Percentiles rank a stretch among this genome's conserved stretches.
Conservation (phyloP, 64 coral and sea anemone genomes). For the Stichodactyla mertensii region DNA sequence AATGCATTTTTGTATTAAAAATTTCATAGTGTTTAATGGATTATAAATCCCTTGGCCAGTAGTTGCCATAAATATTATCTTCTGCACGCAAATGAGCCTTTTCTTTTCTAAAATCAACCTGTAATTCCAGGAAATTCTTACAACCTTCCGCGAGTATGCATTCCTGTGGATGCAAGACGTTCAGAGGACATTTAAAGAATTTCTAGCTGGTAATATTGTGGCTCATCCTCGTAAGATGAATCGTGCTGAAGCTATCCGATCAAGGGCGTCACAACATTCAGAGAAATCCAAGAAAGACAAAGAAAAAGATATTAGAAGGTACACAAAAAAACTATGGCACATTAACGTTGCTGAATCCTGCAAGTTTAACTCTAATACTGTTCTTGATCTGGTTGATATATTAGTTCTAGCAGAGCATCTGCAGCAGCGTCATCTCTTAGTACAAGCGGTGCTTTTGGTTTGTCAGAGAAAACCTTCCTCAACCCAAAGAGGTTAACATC, state of each 20-base stretch:
- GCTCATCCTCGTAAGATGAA: conserved; percentile 95
- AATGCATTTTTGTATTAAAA: no score
- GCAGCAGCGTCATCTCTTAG: conserved; percentile 81
- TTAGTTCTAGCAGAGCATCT: conserved; percentile 69
- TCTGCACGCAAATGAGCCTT: background rate
- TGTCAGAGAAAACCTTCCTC: conserved; percentile 94
- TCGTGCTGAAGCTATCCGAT: conserved; percentile 70
- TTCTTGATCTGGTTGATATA: background rate
- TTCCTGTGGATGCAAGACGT: conserved; percentile 99
- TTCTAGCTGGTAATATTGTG: conserved; percentile 88
- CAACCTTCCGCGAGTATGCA: conserved; percentile 93
- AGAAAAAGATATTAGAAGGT: conserved; percentile 76
- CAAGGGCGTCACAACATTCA: conserved; percentile 70
- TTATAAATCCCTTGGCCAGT: background rate
- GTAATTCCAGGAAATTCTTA: conserved; percentile 65
- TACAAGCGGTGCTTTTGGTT: conserved; percentile 89
- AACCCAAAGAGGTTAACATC: conserved; percentile 76
- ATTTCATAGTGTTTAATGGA: no score
- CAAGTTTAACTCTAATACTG: no score
- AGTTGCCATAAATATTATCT: no score
- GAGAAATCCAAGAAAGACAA: conserved; percentile 82
- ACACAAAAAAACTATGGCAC: conserved; percentile 7
- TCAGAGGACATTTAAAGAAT: conserved; percentile 91
- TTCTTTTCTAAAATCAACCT: background rate
- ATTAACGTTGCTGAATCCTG: background rate